Base-by-base conservation (phyloP, 2,113 vertebrate genomes). In the Haplotaxodon microlepis region DNA sequence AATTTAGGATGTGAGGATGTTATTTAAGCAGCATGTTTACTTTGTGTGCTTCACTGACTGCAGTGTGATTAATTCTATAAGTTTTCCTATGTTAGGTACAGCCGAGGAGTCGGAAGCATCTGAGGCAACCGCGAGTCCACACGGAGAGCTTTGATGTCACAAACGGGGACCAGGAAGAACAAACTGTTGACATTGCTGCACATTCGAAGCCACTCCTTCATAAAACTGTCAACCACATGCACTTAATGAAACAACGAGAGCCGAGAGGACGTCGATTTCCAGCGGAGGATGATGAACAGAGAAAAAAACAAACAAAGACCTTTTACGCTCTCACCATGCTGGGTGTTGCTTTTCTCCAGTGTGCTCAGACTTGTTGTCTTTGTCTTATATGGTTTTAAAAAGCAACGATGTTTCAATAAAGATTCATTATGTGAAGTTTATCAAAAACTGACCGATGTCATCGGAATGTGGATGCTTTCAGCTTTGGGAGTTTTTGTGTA, bases 101-200 rank as follows among this genome's bases (percentile, higher is more conserved):
- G 61, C 87, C 5, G 91, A 94, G 29, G 90, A 82, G 31, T 8
- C 86, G 0, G 90, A 86, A 78, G 45, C 8, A 12, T 50, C 73
- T 0, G 87, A 94, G 63, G 57, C 82, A 2, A 76, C 51, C 6
- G 14, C 88, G 8, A 73, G 8, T 34, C 73, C 90, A 57, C 92
- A 92, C 5, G 5, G 34, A 2, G 96, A 97, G 63, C 95, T 97
- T 89, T 97, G 92, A 97, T 47, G 24, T 78, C 45, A 61, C 61
- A 51, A 88, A 83, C 19, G 4, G n/a, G 34, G 47, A 84, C 81
- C 54, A 17, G 24, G 5, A 10, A 84, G 57, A 89, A 7, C 11
- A 7, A 59, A 31, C 45, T 13, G 17, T 11, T 34, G 31, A 51
- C 38, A 16, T 5, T 19, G 27, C 12, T 76, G 78, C 53, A 89